Evolutionary conservation across 2,888 invertebrate species (phyloP), one percentile per base, ranked within the genome.

Genomic region (Polymixis lichenea): DNA sequence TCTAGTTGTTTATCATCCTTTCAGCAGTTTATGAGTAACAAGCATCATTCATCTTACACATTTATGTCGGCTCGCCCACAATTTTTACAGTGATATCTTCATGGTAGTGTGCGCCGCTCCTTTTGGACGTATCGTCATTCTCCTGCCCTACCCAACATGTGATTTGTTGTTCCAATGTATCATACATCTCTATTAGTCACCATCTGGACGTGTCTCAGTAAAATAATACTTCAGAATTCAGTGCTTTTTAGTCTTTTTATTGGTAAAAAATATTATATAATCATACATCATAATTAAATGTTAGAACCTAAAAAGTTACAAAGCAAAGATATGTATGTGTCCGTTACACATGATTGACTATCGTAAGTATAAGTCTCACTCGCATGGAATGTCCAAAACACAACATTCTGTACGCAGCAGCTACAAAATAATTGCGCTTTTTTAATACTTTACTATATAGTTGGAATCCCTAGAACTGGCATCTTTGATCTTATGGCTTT

Each of bases 301-400:
- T 80, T 80, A 84, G 75, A 82, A 80, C 62, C 74, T 77, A 73
- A 76, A 82, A 75, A 64, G 60, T 75, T 76, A 85, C 77, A 81
- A 86, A 87, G 85, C 80, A 87, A 84, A 83, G 72, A 76, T 82
- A 79, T 75, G 74, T 70, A 65, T 64, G 64, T 62, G 61, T 66
- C 17, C 11, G n/a, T 65, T 62, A 61, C 70, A 86, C 79, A 78
- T 76, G 79, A 79, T 83, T 75, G 55, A n/a, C 60, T 82, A 72
- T 82, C 11, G 46, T 51, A 73, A 69, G 70, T 49, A 68, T 60
- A 79, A 76, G 65, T 78, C 67, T 78, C 76, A 85, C 75, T 71
- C 87, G 61, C 65, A 38, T 82, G 86, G 89, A 86, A 88, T 88
- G 87, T 86, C n/a, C 65, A 84, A 71, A 67, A 87, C 75, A 81